A percentile compares a stretch with the other conserved stretches of the same genome.
These are phyloP conservation scores for Eufriesea mexicana DNA, from an alignment of 1,140 invertebrate species.

Conservation along the genomic window DNA sequence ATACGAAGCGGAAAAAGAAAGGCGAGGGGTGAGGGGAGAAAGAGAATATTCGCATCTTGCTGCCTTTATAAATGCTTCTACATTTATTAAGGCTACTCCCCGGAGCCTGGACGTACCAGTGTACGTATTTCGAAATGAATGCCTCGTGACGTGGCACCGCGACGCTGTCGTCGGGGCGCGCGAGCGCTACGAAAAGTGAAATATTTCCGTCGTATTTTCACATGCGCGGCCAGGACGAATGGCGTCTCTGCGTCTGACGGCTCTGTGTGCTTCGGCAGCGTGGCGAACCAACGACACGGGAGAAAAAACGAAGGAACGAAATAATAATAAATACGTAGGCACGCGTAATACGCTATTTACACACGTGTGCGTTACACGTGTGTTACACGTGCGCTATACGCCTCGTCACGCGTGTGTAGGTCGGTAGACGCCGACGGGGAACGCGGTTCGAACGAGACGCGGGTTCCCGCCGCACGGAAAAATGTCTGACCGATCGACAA, in stretches of 20 bases:
- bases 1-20: not conserved
- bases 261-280: conserved; percentile 55
- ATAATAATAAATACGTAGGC: conserved; percentile 57
- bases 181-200: conserved; percentile 80
- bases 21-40: not conserved
- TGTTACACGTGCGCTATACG: no score
- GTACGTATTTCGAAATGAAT: conserved; percentile 79
- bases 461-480: not conserved
- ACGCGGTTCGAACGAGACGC: not conserved
- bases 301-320: conserved; percentile 6
- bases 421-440: not conserved
- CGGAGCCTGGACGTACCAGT: conserved; percentile 64
- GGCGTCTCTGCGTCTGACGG: conserved; percentile 80
- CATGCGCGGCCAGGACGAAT: conserved; percentile 78
- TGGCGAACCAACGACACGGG: not conserved
- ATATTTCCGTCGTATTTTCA: conserved; percentile 82
- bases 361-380: no score
- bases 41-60: conserved; percentile 70
- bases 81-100: conserved; percentile 81
- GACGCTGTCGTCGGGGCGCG: conserved; percentile 80
- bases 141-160: conserved; percentile 79
- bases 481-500: conserved; percentile 27
- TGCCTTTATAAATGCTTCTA: conserved; percentile 79
- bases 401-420: no score
- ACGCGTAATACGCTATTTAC: not conserved